A percentile compares a stretch with the other conserved stretches of the same genome.
phyloP scores from a whole-genome alignment of 2,113 vertebrate genomes.

The Dendropsophus ebraccatus region DNA sequence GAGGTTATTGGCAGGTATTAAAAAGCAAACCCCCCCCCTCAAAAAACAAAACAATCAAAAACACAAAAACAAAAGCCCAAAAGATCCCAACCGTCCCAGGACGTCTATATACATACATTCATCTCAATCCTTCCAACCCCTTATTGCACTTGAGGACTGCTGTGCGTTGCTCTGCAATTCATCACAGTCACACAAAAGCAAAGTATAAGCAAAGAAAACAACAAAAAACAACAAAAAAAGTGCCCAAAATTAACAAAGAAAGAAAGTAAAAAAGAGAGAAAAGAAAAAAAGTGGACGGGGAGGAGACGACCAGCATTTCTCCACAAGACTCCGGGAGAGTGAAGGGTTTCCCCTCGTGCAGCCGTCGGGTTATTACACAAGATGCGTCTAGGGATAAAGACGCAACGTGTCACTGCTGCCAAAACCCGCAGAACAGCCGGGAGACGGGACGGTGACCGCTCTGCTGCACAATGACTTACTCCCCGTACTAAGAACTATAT shows the following conservation, averaged over 20 bases:
- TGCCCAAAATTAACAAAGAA: constrained; percentile 54
- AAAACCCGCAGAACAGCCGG: constrained; percentile 49
- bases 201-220: constrained; percentile 46
- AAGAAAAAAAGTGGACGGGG: neutral
- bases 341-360: neutral
- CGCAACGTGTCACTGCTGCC: neutral
- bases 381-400: constrained; percentile 27
- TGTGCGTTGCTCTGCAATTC: constrained; percentile 58
- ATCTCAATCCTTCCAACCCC: neutral
- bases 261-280: neutral
- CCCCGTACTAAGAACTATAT: constrained; percentile 2
- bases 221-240: constrained; percentile 51
- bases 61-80: neutral
- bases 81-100: constrained; percentile 3
- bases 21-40: neutral
- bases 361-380: no score
- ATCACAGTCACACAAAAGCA: constrained; percentile 27
- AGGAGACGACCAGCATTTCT: neutral
- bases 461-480: constrained; percentile 19
- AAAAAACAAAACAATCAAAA: neutral
- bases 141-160: neutral
- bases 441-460: constrained; percentile 57
- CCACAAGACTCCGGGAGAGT: constrained; percentile 1
- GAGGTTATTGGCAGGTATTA: neutral
- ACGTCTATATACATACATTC: constrained; percentile 49